Percentiles rank a stretch among this genome's conserved stretches.
Conservation (phyloP, 2,888 invertebrate species). For the Acleris holmiana region DNA sequence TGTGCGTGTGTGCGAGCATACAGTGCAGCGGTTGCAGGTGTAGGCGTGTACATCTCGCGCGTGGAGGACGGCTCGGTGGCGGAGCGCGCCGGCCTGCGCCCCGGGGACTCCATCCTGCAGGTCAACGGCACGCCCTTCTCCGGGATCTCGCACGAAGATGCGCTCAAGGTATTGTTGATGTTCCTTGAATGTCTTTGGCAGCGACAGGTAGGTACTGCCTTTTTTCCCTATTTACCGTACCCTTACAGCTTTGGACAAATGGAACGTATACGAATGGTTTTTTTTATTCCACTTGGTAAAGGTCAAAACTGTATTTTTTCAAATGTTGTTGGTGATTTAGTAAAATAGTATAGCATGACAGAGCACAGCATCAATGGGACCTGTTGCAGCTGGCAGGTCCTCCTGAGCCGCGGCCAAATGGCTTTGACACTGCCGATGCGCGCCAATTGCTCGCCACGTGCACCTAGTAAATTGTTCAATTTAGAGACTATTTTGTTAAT, state of each 20-base stretch:
- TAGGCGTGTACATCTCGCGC: slow-evolving; percentile 95
- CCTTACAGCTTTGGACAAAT: too few species aligned
- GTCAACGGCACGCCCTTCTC: slow-evolving; percentile 97
- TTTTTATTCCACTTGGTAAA: too few species aligned
- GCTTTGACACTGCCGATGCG: slow-evolving; percentile 49
- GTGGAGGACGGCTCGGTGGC: slow-evolving; percentile 96
- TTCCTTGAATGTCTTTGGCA: neutral
- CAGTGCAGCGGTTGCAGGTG: slow-evolving; percentile 84
- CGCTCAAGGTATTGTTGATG: slow-evolving; percentile 90
- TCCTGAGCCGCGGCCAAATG: slow-evolving; percentile 63
- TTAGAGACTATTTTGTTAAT: too few species aligned
- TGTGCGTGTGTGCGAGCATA: slow-evolving; percentile 28
- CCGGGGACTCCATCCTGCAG: slow-evolving; percentile 97
- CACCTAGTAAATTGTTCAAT: neutral
- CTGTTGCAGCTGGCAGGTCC: slow-evolving; percentile 68
- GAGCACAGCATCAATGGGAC: slow-evolving; percentile 38
- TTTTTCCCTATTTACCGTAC: too few species aligned
- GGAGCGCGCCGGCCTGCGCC: slow-evolving; percentile 93
- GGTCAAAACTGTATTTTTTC: too few species aligned
- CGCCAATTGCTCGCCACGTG: slow-evolving; percentile 51
- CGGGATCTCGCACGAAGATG: slow-evolving; percentile 96
- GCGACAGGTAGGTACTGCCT: too few species aligned
- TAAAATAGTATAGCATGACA: neutral
- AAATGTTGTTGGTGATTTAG: neutral
- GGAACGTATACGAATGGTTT: too few species aligned